phyloP scores from a whole-genome alignment of 2,888 invertebrate genomes.

The Diaperis boleti region DNA sequence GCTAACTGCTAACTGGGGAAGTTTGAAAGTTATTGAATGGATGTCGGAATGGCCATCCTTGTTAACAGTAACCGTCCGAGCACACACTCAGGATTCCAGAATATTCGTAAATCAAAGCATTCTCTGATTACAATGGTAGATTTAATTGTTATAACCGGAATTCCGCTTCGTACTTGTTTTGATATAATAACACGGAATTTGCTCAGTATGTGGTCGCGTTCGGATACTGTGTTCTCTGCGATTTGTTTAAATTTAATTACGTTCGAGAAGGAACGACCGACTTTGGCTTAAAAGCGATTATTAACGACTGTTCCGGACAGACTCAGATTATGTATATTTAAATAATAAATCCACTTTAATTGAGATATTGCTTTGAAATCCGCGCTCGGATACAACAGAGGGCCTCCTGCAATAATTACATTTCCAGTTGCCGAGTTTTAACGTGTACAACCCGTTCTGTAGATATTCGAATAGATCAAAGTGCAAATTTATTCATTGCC shows the following conservation, averaged over 20 bases:
- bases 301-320: constrained; percentile 41
- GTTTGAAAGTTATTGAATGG: constrained; percentile 64
- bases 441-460: neutral
- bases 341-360: constrained; percentile 42
- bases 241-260: constrained; percentile 45
- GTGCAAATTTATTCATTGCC: neutral
- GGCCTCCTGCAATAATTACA: constrained; percentile 30
- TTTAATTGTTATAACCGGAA: constrained; percentile 58
- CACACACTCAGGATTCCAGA: constrained; percentile 47
- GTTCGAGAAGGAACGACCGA: constrained; percentile 33
- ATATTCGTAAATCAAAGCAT: constrained; percentile 58
- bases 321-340: constrained; percentile 36
- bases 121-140: constrained; percentile 56
- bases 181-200: constrained; percentile 58
- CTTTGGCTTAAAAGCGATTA: constrained; percentile 38
- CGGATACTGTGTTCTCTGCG: constrained; percentile 30
- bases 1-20: constrained; percentile 64
- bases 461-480: neutral
- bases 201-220: constrained; percentile 48
- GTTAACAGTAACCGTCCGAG: constrained; percentile 49
- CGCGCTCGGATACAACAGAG: constrained; percentile 28
- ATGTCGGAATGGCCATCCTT: constrained; percentile 59
- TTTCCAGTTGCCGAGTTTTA: constrained; percentile 25
- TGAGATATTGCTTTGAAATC: constrained; percentile 39
- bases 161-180: constrained; percentile 59